Percentiles rank a stretch among this genome's conserved stretches.
phyloP scores from a whole-genome alignment of 2,797 vertebrate genomes.

The Catamblyrhynchus diadema region DNA sequence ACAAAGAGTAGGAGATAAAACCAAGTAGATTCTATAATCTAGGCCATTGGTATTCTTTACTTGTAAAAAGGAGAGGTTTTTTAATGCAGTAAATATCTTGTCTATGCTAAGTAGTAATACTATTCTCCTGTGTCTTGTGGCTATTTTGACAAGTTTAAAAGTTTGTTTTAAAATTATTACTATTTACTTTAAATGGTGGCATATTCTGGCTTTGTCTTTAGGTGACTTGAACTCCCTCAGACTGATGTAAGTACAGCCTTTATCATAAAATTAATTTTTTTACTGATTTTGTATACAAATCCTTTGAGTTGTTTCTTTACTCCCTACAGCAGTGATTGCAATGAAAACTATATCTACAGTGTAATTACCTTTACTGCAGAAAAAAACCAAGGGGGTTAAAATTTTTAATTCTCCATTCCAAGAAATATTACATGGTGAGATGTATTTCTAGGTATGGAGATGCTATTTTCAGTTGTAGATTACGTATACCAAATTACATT shows the following conservation, averaged over 20 bases:
- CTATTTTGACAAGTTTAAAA: not conserved
- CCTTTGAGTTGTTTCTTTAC: not conserved
- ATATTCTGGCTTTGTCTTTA: not conserved
- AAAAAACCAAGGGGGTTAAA: not conserved
- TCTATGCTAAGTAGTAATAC: not conserved
- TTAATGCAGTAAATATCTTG: accelerated
- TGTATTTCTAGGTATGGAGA: not conserved
- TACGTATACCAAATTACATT: not conserved
- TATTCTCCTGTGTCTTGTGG: not conserved
- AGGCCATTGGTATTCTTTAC: not conserved
- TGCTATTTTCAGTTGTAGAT: not conserved
- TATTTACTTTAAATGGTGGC: not conserved
- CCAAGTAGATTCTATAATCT: not conserved
- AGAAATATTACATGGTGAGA: not conserved
- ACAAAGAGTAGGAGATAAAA: not conserved
- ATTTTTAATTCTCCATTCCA: not conserved
- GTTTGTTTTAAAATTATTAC: not conserved
- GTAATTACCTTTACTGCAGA: not conserved
- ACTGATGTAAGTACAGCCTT: not conserved
- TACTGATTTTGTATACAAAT: not conserved
- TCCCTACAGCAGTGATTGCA: not conserved
- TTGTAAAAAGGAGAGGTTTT: not conserved
- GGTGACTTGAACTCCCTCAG: not conserved
- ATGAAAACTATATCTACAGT: not conserved
- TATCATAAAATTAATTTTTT: not conserved